Percentiles rank a stretch among this genome's conserved stretches.
These are phyloP conservation scores for Tachyglossus aculeatus DNA, from an alignment of 2,797 vertebrate genomes.

Conservation along the genomic window DNA sequence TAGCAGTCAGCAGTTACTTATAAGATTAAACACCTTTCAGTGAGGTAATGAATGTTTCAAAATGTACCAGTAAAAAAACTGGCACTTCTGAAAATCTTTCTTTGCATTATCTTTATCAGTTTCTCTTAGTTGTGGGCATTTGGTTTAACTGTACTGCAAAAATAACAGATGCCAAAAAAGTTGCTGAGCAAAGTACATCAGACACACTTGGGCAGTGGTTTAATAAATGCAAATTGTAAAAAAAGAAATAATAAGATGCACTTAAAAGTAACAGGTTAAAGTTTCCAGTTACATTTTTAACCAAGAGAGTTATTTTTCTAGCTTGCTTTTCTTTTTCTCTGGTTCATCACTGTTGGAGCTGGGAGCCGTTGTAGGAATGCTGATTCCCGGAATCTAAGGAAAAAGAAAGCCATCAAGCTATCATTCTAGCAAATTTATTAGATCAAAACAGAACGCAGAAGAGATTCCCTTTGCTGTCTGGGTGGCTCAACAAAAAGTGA, in stretches of 20 bases:
- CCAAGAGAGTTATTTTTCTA: slow-evolving; percentile 55
- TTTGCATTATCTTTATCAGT: slow-evolving; percentile 34
- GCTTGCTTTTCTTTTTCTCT: slow-evolving; percentile 72
- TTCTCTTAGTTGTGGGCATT: slow-evolving; percentile 38
- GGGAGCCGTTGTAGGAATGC: not conserved
- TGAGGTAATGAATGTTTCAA: slow-evolving; percentile 15
- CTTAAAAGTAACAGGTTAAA: slow-evolving; percentile 54
- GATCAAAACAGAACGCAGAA: no score
- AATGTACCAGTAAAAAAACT: not conserved
- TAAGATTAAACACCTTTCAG: slow-evolving; percentile 34
- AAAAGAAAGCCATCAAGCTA: not conserved
- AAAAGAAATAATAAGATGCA: slow-evolving; percentile 59
- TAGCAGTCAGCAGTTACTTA: slow-evolving; percentile 32
- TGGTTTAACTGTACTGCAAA: slow-evolving; percentile 50
- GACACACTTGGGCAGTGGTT: slow-evolving; percentile 32
- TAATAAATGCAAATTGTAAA: slow-evolving; percentile 46
- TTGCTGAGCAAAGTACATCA: not conserved
- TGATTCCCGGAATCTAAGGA: slow-evolving; percentile 60
- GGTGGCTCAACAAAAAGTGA: no score
- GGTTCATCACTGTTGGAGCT: slow-evolving; percentile 60
- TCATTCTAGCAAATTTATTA: no score
- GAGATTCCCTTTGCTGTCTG: no score
- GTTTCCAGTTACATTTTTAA: slow-evolving; percentile 10
- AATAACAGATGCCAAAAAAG: slow-evolving; percentile 10
- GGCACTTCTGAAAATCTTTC: not conserved